A percentile compares a stretch with the other conserved stretches of the same genome.
Evolutionary conservation across 1,140 invertebrate genomes (phyloP).

Genomic region (Cydia fagiglandana): DNA sequence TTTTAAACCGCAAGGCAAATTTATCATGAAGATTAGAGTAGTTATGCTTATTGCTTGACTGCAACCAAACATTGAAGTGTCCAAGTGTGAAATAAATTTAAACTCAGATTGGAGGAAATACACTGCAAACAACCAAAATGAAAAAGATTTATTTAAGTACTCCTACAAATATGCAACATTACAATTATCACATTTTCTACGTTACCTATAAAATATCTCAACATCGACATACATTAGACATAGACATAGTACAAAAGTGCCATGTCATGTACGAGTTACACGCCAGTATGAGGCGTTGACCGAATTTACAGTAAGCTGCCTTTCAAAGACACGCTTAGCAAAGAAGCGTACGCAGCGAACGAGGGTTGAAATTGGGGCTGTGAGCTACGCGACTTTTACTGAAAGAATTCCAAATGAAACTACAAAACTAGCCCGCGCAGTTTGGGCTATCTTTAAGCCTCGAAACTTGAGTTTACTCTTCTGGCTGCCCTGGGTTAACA

Average conservation of each 20-base stretch:
- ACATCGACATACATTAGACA: neutral
- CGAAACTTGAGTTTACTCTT: neutral
- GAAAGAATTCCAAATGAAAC: neutral
- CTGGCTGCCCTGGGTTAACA: constrained; percentile 9
- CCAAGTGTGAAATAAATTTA: no score
- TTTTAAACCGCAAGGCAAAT: neutral
- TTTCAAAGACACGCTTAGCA: constrained; percentile 21
- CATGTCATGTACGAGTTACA: neutral
- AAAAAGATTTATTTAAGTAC: no score
- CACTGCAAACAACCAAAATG: no score
- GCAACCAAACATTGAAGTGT: no score
- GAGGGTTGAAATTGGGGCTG: constrained; percentile 15
- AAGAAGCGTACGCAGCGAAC: constrained; percentile 9
- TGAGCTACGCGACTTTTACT: neutral
- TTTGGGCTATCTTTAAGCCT: constrained; percentile 11
- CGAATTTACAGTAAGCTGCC: constrained; percentile 12
- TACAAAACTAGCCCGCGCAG: neutral
- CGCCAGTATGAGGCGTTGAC: constrained; percentile 5
- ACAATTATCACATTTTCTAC: no score
- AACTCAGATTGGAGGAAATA: no score
- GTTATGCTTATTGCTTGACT: no score
- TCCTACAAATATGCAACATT: no score
- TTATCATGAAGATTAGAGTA: no score
- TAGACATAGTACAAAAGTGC: neutral
- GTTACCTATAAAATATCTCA: no score